Percentiles rank a stretch among this genome's conserved stretches.
Conservation (phyloP, 2,888 invertebrate species). For the Steromphala cineraria region DNA sequence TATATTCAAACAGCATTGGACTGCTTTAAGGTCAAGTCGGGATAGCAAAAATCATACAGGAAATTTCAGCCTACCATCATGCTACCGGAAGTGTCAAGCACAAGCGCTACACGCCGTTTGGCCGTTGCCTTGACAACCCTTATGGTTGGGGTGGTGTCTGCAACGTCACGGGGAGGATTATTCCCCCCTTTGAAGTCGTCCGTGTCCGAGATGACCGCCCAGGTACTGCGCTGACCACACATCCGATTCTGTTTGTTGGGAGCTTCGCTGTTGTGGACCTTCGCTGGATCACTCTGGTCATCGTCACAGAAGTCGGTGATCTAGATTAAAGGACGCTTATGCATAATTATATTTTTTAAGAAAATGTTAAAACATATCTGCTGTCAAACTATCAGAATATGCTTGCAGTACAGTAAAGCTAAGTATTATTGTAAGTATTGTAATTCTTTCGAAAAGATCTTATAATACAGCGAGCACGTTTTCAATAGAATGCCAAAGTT, state of each 20-base stretch:
- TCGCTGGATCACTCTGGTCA: conserved; percentile 33
- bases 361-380: no score
- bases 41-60: neutral
- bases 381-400: no score
- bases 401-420: no score
- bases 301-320: conserved; percentile 81
- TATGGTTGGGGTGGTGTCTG: conserved; percentile 47
- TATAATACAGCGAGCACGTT: no score
- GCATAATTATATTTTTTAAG: no score
- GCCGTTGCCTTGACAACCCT: conserved; percentile 42
- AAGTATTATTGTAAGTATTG: no score
- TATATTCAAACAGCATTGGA: no score
- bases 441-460: no score
- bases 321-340: conserved; percentile 33
- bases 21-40: no score
- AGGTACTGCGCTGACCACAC: conserved; percentile 80
- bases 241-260: conserved; percentile 83
- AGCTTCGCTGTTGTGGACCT: conserved; percentile 79
- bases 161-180: conserved; percentile 28
- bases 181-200: conserved; percentile 59
- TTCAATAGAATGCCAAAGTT: no score
- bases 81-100: conserved; percentile 48
- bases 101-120: conserved; percentile 45
- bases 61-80: conserved; percentile 33
- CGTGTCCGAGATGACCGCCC: conserved; percentile 77